Evolutionary conservation across 2,113 vertebrate genomes (phyloP), one percentile per base, ranked within the genome.

Genomic region (Plectropomus leopardus): DNA sequence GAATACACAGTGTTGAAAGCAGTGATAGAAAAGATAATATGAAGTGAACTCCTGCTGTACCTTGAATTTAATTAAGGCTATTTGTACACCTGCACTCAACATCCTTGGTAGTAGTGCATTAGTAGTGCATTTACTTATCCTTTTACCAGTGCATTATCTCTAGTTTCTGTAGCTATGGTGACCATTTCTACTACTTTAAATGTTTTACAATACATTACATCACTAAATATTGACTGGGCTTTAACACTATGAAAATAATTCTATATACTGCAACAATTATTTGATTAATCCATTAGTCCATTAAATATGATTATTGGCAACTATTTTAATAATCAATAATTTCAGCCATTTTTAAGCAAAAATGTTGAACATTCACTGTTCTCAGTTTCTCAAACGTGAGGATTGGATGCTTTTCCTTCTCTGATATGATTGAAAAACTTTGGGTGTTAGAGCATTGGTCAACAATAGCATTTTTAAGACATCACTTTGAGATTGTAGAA

Each of bases 1-100:
- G 54, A 30, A 76, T 72, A 65, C 6, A 0, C n/a, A 67, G 58
- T 64, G 79, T 34, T 76, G 67, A 91, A 82, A 66, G 51, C 40
- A 78, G 28, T 9, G 28, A 60, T 50, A 57, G 55, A 78, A 84
- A 72, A 75, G 55, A 76, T 73, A 63, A 80, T 53, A 67, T 14
- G 19, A 54, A 9, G 40, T 76, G n/a, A 78, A 61, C 55, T 23
- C 2, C 45, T 61, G 28, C 7, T 8, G 51, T 42, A 7, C 14
- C 45, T 42, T 32, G 9, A 19, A 76, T 63, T 19, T 42, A 72
- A 57, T 64, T 60, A 47, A 48, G 34, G 10, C 4, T 44, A n/a
- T 85, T 76, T 90, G 34, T 63, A 40, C 73, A 81, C 26, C 76
- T 72, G 60, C 40, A 11, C 16, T 26, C 30, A 32, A 21, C 1